phyloP scores from a whole-genome alignment of 2,113 vertebrate species.

The Leptodactylus fuscus region DNA sequence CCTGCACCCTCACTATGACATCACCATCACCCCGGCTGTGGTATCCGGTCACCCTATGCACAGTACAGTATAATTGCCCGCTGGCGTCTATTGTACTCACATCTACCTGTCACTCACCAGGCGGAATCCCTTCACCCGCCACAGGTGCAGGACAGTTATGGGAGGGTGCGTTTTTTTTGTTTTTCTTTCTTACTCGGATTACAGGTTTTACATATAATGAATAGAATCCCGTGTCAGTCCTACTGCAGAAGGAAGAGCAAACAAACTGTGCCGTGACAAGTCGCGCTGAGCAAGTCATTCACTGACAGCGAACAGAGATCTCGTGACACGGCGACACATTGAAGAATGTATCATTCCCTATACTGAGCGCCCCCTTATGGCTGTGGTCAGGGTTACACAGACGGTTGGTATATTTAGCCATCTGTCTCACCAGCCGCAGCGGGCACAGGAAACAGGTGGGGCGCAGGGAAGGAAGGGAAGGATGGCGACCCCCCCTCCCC shows the following conservation, averaged over 20 bases:
- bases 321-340: not conserved
- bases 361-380: too few relatives aligned
- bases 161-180: too few relatives aligned
- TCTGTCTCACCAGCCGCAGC: not conserved
- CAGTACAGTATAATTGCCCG: too few relatives aligned
- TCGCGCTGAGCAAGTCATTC: not conserved
- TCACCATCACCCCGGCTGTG: too few relatives aligned
- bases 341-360: too few relatives aligned
- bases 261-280: too few relatives aligned
- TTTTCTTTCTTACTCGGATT: too few relatives aligned
- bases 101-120: not conserved
- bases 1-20: too few relatives aligned
- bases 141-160: too few relatives aligned
- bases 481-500: not conserved
- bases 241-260: too few relatives aligned
- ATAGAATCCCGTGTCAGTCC: too few relatives aligned
- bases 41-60: not conserved
- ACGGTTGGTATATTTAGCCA: not conserved
- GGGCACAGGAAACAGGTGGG: constrained; percentile 39
- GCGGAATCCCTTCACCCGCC: not conserved
- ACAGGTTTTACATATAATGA: too few relatives aligned
- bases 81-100: not conserved
- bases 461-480: constrained; percentile 25
- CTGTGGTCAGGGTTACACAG: not conserved
- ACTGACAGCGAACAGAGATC: not conserved